Evolutionary conservation across 2,888 invertebrate genomes (phyloP), one percentile per base, ranked within the genome.

Genomic region (Girardia tigrina): DNA sequence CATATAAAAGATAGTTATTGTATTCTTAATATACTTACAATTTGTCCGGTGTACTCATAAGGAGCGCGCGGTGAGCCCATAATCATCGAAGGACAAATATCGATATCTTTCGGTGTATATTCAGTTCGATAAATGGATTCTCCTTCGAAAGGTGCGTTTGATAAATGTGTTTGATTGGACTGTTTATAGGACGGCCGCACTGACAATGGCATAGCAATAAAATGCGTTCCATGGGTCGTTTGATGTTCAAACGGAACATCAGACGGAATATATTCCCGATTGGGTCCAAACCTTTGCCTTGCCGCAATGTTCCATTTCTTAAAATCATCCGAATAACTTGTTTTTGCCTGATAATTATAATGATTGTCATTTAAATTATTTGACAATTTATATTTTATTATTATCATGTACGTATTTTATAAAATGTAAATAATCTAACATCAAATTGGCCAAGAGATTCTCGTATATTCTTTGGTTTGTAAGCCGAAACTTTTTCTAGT

Each of bases 201-300:
- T n/a, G 77, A 77, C 6, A 78, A 72, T 12, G 78, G 78, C 27
- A 83, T 80, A n/a, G 79, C 79, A 73, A 81, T 77, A 78, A 80
- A 83, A 77, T 83, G 82, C 56, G 80, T 79, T 77, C 81, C 81
- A 76, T 82, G 80, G 27, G 81, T 83, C 14, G 82, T 79, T 29
- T 78, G 78, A 29, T 84, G 84, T 76, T 84, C 82, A 78, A 84
- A 84, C 70, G 83, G 83, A 20, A 80, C 82, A 16, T 77, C 78
- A 27, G 80, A 82, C 27, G 83, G 81, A 28, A 79, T 77, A 77
- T 84, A 84, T 16, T 80, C 81, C 27, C 42, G 27, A 42, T 76
- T 72, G 82, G 82, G 23, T 80, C 82, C n/a, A 77, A 79, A 29
- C 80, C 81, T 27, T 82, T 81, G 28, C 79, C 78, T 77, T 83